Percentiles rank a stretch among this genome's conserved stretches.
These are phyloP conservation scores for Dipodomys ordii DNA, from an alignment of 2,113 vertebrate species.

Conservation along the genomic window DNA sequence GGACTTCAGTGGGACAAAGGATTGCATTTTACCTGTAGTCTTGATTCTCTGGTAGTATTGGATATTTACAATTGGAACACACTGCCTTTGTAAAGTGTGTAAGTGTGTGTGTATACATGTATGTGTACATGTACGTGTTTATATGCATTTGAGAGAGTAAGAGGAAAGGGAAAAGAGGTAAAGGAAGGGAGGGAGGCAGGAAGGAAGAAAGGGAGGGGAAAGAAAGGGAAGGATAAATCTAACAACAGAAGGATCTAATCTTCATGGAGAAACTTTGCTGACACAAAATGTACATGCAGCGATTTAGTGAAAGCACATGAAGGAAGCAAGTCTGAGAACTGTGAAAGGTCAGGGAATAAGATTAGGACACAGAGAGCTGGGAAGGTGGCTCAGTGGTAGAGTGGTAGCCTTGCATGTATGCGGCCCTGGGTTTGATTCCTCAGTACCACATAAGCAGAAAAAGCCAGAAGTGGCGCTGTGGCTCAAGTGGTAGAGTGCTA, in stretches of 20 bases:
- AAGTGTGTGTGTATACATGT: not conserved
- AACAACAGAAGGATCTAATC: not conserved
- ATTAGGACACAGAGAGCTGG: not conserved
- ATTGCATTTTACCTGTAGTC: not conserved
- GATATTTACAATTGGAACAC: not conserved
- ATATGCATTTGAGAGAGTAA: not conserved
- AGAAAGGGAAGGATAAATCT: not conserved
- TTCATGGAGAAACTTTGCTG: not conserved
- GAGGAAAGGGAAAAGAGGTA: not conserved
- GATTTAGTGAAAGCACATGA: not conserved
- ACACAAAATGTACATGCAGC: not conserved
- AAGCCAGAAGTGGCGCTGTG: too few species aligned
- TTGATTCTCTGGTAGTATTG: not conserved
- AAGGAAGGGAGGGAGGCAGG: too few species aligned
- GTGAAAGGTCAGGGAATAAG: not conserved
- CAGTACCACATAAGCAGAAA: too few species aligned
- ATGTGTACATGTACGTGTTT: fast-evolving
- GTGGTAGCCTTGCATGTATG: too few species aligned
- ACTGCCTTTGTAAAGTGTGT: not conserved
- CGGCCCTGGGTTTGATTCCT: too few species aligned
- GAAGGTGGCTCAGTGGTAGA: too few species aligned
- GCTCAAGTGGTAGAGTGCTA: too few species aligned
- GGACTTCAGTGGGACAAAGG: not conserved
- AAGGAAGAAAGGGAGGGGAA: too few species aligned
- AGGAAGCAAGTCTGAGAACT: not conserved